Evolutionary conservation across 2,888 invertebrate species (phyloP).

Genomic region (Gortyna flavago): DNA sequence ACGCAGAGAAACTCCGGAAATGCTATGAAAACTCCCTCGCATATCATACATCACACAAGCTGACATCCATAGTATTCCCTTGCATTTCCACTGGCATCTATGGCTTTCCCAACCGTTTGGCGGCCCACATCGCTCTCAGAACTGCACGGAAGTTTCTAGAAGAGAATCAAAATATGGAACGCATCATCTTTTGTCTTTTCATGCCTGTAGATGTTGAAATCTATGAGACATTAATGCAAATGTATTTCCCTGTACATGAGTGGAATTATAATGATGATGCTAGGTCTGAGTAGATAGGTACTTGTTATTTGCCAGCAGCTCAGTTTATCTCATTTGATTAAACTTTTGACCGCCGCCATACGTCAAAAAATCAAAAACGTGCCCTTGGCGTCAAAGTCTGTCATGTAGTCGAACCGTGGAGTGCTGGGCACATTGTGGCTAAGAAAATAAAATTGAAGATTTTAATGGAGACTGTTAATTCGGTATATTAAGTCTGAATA

Average conservation of each 20-base stretch:
- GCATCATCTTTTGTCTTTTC: conserved; percentile 95
- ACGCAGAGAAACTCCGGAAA: conserved; percentile 90
- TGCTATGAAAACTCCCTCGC: conserved; percentile 93
- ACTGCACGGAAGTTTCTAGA: conserved; percentile 92
- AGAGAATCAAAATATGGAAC: conserved; percentile 89
- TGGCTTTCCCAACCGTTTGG: conserved; percentile 95
- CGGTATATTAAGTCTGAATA: conserved; percentile 28
- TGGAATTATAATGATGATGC: conserved; percentile 74
- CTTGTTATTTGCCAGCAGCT: background rate
- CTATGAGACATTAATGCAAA: conserved; percentile 92
- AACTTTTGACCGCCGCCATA: no score
- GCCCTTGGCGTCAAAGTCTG: no score
- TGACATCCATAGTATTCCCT: conserved; percentile 94
- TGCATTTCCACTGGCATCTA: conserved; percentile 98
- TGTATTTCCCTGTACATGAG: conserved; percentile 92
- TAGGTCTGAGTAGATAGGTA: conserved; percentile 61
- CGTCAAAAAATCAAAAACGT: no score
- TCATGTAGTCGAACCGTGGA: no score
- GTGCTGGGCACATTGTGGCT: no score
- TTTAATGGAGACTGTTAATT: conserved; percentile 8
- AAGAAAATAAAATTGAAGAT: background rate
- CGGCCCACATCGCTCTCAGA: conserved; percentile 93
- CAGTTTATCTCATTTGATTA: background rate
- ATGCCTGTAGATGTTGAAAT: conserved; percentile 92
- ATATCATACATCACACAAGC: conserved; percentile 87